These are phyloP conservation scores for Pterobdella sp. DNA, from an alignment of 2,888 invertebrate species.

Conservation along the genomic window DNA sequence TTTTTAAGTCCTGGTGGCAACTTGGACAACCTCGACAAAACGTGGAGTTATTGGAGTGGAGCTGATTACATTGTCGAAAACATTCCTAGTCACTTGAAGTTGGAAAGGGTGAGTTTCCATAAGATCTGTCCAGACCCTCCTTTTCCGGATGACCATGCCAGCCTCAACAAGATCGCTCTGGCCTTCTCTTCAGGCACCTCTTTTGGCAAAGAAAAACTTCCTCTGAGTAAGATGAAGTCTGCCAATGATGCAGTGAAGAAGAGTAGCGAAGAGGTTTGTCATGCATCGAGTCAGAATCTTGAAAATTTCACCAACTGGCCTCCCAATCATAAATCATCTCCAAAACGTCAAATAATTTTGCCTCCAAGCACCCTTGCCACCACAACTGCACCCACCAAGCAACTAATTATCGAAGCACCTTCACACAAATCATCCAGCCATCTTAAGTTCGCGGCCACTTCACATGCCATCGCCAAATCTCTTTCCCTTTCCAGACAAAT, in stretches of 20 bases:
- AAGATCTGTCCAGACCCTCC: constrained; percentile 38
- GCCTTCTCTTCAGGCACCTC: not conserved
- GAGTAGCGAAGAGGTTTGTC: not conserved
- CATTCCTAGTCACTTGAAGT: constrained; percentile 42
- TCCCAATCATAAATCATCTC: not conserved
- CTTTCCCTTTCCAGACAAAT: not conserved
- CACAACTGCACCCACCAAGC: not conserved
- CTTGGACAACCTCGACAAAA: constrained; percentile 40
- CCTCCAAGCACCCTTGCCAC: not conserved
- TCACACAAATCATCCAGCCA: not conserved
- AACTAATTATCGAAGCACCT: not conserved
- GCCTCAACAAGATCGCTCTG: no score
- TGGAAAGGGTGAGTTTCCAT: constrained; percentile 44
- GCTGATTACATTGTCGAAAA: constrained; percentile 44
- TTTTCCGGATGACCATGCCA: no score
- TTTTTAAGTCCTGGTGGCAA: constrained; percentile 43
- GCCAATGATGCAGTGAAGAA: no score
- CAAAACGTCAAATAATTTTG: not conserved
- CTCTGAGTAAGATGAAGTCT: no score
- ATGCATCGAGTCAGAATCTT: not conserved
- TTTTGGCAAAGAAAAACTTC: no score
- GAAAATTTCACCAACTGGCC: constrained; percentile 21
- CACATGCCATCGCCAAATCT: not conserved
- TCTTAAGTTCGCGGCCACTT: not conserved
- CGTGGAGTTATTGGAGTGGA: constrained; percentile 46